phyloP scores from a whole-genome alignment of 1,140 invertebrate genomes.

The Scaptomyza montana region DNA sequence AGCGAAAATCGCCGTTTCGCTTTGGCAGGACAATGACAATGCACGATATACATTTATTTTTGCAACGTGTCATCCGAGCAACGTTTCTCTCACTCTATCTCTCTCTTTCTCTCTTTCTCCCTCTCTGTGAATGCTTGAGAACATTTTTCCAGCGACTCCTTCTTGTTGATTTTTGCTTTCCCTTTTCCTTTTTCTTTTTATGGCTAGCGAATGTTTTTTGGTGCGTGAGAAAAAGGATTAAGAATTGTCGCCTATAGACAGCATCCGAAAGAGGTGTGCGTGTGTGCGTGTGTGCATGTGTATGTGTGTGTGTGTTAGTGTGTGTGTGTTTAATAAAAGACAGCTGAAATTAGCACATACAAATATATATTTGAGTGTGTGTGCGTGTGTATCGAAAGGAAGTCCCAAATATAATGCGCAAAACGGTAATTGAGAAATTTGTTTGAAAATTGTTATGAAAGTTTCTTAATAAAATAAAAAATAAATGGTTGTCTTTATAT shows the following conservation, averaged over 20 bases:
- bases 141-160: slow-evolving; percentile 30
- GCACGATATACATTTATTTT: slow-evolving; percentile 59
- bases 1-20: slow-evolving; percentile 56
- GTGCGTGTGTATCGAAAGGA: not conserved
- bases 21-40: slow-evolving; percentile 70
- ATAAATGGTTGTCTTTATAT: too few species aligned
- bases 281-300: slow-evolving; percentile 8
- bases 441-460: too few species aligned
- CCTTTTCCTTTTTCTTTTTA: slow-evolving; percentile 51
- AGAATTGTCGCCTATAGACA: slow-evolving; percentile 52
- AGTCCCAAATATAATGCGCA: not conserved
- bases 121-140: slow-evolving; percentile 58
- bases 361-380: not conserved
- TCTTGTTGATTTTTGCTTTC: slow-evolving; percentile 12
- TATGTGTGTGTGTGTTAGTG: slow-evolving; percentile 18
- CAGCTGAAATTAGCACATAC: slow-evolving; percentile 32
- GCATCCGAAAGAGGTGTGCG: slow-evolving; percentile 31
- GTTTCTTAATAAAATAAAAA: too few species aligned
- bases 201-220: slow-evolving; percentile 69
- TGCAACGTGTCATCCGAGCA: slow-evolving; percentile 68
- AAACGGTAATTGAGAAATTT: not conserved
- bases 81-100: not conserved
- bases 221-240: slow-evolving; percentile 82
- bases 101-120: too few species aligned
- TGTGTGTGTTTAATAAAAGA: slow-evolving; percentile 23